Percentiles rank a stretch among this genome's conserved stretches.
phyloP scores from a whole-genome alignment of 2,113 vertebrate species.

The Python bivittatus region DNA sequence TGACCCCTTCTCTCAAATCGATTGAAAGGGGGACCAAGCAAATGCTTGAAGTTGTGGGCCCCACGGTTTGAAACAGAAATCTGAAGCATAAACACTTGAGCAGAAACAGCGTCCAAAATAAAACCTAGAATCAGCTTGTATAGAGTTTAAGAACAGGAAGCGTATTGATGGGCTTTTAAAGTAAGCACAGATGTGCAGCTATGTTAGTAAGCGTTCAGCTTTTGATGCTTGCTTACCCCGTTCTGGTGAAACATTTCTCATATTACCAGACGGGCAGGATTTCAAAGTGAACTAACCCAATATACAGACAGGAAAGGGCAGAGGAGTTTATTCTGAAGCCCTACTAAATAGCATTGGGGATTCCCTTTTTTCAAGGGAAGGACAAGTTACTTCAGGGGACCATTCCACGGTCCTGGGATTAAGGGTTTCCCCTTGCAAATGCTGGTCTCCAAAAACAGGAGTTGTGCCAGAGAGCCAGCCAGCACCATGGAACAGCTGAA shows the following conservation, averaged over 20 bases:
- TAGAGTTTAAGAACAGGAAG: not conserved
- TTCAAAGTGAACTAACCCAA: not conserved
- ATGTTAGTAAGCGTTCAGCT: not conserved
- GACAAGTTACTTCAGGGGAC: not conserved
- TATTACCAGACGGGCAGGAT: not conserved
- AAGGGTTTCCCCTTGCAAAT: not conserved
- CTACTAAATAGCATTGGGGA: not conserved
- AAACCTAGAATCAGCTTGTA: not conserved
- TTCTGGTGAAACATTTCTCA: not conserved
- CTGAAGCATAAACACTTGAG: not conserved
- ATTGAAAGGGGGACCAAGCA: no score
- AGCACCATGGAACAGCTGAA: not conserved
- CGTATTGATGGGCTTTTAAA: not conserved
- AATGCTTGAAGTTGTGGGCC: not conserved
- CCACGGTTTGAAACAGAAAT: not conserved
- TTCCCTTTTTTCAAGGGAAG: not conserved
- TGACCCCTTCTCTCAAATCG: not conserved
- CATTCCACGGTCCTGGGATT: no score
- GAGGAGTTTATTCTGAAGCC: not conserved
- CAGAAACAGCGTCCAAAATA: not conserved
- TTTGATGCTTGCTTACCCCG: not conserved
- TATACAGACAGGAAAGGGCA: not conserved
- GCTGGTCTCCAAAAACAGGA: not conserved
- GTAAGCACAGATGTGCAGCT: not conserved
- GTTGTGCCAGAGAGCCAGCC: not conserved